Evolutionary conservation across 2,113 vertebrate genomes (phyloP).

Genomic region (Peromyscus polionotus): DNA sequence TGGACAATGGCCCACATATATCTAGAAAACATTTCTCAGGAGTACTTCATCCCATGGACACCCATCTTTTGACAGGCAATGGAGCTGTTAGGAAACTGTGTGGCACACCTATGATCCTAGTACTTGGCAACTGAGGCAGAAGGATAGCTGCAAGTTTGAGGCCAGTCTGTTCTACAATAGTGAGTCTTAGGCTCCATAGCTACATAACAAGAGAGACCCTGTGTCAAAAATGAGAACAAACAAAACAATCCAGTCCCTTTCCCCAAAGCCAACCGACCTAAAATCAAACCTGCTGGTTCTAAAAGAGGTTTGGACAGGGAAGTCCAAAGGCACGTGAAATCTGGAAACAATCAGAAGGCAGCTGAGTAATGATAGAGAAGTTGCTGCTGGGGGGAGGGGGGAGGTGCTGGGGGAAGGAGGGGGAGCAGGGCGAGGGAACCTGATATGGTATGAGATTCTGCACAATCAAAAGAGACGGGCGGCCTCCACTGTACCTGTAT

Average conservation of each 20-base stretch:
- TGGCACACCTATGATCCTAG: neutral
- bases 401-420: accelerated
- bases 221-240: neutral
- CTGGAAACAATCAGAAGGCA: slow-evolving; percentile 71
- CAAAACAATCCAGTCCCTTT: neutral
- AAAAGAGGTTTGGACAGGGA: slow-evolving; percentile 42
- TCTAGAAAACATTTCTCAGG: slow-evolving; percentile 41
- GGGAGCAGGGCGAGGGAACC: neutral
- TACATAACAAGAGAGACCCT: neutral
- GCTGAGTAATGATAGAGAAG: slow-evolving; percentile 46
- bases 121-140: neutral
- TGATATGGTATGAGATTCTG: neutral
- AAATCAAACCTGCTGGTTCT: neutral
- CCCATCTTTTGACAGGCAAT: slow-evolving; percentile 16
- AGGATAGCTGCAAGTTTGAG: neutral
- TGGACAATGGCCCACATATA: neutral
- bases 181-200: neutral
- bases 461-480: neutral
- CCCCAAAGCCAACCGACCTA: neutral
- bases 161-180: neutral
- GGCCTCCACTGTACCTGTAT: slow-evolving; percentile 21
- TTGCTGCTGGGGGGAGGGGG: neutral
- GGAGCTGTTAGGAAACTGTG: neutral
- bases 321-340: neutral
- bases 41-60: neutral